Conservation (phyloP, 1,140 invertebrate genomes). For the Laodelphax striatellus region DNA sequence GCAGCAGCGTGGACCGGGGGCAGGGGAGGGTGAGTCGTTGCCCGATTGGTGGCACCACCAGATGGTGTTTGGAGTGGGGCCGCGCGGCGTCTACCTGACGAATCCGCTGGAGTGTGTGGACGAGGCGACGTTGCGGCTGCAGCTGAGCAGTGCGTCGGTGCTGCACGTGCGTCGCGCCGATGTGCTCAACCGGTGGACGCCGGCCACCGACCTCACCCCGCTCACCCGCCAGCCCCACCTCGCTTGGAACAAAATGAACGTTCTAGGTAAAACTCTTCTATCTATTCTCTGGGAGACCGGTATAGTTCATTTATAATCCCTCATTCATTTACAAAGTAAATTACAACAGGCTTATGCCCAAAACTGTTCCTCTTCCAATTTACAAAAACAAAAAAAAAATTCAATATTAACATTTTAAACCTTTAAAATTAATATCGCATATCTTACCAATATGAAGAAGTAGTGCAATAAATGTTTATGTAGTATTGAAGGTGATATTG, state of each 20-base stretch:
- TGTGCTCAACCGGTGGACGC: slow-evolving; percentile 50
- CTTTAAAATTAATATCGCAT: too few relatives aligned
- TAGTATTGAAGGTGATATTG: too few relatives aligned
- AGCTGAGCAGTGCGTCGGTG: slow-evolving; percentile 45
- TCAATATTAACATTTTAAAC: too few relatives aligned
- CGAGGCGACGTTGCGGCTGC: slow-evolving; percentile 43
- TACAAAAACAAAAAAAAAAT: too few relatives aligned
- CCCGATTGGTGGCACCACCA: slow-evolving; percentile 78
- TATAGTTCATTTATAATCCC: too few relatives aligned
- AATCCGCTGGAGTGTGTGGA: slow-evolving; percentile 63
- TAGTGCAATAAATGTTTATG: too few relatives aligned
- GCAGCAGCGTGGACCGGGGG: slow-evolving; percentile 45
- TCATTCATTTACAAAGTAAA: too few relatives aligned
- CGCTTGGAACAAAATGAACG: slow-evolving; percentile 60
- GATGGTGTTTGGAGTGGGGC: slow-evolving; percentile 70
- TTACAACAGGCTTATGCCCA: too few relatives aligned
- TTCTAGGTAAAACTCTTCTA: slow-evolving; percentile 64
- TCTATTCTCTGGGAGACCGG: too few relatives aligned
- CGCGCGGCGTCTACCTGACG: slow-evolving; percentile 56
- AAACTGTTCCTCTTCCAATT: too few relatives aligned
- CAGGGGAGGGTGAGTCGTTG: slow-evolving; percentile 39
- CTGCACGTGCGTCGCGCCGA: slow-evolving; percentile 53
- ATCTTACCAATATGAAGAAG: too few relatives aligned
- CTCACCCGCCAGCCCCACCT: slow-evolving; percentile 47
- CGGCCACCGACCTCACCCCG: slow-evolving; percentile 51